Percentiles rank a stretch among this genome's conserved stretches.
Evolutionary conservation across 2,888 invertebrate genomes (phyloP).

Genomic region (Nomada ferruginata): DNA sequence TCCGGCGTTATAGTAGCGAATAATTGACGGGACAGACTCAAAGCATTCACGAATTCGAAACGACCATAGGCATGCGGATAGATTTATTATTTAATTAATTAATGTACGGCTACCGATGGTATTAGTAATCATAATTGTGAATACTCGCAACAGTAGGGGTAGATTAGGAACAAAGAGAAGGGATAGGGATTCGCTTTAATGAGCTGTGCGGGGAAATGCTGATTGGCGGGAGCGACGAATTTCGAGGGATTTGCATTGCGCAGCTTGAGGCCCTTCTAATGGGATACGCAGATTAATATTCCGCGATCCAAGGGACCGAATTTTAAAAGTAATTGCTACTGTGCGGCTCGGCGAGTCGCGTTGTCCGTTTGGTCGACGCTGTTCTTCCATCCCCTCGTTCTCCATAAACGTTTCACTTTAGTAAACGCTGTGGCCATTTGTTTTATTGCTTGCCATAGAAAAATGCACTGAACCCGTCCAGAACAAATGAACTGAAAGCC

Average conservation of each 20-base stretch:
- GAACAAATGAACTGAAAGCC: background rate
- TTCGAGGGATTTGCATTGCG: background rate
- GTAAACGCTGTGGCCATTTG: background rate
- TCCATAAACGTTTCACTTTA: background rate
- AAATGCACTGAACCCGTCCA: background rate
- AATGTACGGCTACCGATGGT: background rate
- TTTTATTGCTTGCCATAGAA: conserved; percentile 2
- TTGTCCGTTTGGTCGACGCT: conserved; percentile 20
- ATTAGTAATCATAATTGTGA: conserved; percentile 35
- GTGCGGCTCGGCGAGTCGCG: conserved; percentile 28
- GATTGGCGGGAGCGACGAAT: conserved; percentile 5
- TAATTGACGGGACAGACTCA: background rate
- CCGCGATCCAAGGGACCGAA: conserved; percentile 21
- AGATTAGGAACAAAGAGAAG: background rate
- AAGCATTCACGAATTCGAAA: no score
- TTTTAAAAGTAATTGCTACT: conserved; percentile 58
- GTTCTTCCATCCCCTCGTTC: background rate
- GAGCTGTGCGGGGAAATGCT: background rate
- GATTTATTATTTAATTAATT: no score
- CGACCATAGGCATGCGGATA: no score
- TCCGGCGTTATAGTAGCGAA: background rate
- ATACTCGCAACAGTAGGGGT: conserved; percentile 35
- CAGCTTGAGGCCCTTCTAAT: conserved; percentile 43
- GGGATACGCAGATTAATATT: conserved; percentile 24
- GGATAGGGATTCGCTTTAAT: conserved; percentile 12